Percentiles rank a stretch among this genome's conserved stretches.
These are phyloP conservation scores for Hyperoplus lanceolatus DNA, from an alignment of 2,797 vertebrate genomes.

Conservation along the genomic window DNA sequence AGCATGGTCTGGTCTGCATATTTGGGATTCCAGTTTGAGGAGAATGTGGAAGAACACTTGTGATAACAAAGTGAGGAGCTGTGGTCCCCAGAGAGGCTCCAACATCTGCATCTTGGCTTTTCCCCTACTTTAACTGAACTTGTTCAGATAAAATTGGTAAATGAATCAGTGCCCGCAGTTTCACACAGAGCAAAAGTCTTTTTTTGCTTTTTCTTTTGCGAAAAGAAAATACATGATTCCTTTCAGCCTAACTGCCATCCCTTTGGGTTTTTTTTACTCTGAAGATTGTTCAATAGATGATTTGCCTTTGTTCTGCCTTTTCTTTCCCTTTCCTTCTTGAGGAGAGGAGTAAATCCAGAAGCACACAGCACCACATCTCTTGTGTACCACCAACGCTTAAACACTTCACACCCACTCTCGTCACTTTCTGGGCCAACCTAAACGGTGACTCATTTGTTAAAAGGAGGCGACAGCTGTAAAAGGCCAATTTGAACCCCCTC, in stretches of 20 bases:
- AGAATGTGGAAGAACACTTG: constrained; percentile 3
- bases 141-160: background rate
- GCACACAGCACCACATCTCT: background rate
- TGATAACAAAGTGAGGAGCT: background rate
- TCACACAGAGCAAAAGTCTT: background rate
- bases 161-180: background rate
- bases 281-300: background rate
- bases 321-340: background rate
- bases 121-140: background rate
- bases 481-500: constrained; percentile 58
- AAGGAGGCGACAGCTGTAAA: constrained; percentile 62
- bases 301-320: background rate
- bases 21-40: background rate
- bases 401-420: constrained; percentile 44
- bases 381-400: constrained; percentile 6
- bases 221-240: background rate
- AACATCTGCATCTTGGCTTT: constrained; percentile 7
- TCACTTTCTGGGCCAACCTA: constrained; percentile 47
- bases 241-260: background rate
- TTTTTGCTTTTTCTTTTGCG: background rate
- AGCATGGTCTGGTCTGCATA: background rate
- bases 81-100: background rate
- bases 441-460: constrained; percentile 36
- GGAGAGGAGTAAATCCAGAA: constrained; percentile 21
- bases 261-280: background rate